Conservation (phyloP, 2,888 invertebrate species). For the Scrobipalpa atriplicella region DNA sequence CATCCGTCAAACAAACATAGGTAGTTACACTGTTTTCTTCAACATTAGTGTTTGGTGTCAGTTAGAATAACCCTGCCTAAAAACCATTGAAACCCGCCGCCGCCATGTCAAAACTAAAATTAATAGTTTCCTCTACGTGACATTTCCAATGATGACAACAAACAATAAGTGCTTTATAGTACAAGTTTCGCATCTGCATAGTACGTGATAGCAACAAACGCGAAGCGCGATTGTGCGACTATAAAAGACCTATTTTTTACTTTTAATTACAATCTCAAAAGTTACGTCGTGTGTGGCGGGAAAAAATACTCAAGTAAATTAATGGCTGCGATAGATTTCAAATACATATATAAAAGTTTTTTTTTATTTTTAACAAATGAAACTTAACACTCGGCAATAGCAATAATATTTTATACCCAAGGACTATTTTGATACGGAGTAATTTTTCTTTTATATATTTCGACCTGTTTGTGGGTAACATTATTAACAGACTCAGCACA, state of each 20-base stretch:
- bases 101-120: slow-evolving; percentile 25
- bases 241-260: slow-evolving; percentile 51
- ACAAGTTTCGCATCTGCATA: slow-evolving; percentile 56
- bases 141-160: slow-evolving; percentile 54
- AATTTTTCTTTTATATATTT: neutral
- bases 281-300: neutral
- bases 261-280: slow-evolving; percentile 27
- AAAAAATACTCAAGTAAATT: neutral
- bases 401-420: too few relatives aligned
- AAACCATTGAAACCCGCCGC: neutral
- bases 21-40: too few relatives aligned
- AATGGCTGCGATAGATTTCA: too few relatives aligned
- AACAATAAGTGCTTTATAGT: slow-evolving; percentile 52
- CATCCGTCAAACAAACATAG: too few relatives aligned
- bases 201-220: slow-evolving; percentile 72
- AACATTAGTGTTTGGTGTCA: too few relatives aligned
- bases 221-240: slow-evolving; percentile 52
- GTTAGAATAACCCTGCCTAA: too few relatives aligned
- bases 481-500: too few relatives aligned
- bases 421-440: too few relatives aligned
- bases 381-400: too few relatives aligned
- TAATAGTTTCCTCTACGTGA: slow-evolving; percentile 62
- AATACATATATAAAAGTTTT: too few relatives aligned
- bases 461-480: too few relatives aligned
- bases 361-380: too few relatives aligned